Evolutionary conservation across 2,797 vertebrate species (phyloP), one percentile per base, ranked within the genome.

Genomic region (Choloepus didactylus): DNA sequence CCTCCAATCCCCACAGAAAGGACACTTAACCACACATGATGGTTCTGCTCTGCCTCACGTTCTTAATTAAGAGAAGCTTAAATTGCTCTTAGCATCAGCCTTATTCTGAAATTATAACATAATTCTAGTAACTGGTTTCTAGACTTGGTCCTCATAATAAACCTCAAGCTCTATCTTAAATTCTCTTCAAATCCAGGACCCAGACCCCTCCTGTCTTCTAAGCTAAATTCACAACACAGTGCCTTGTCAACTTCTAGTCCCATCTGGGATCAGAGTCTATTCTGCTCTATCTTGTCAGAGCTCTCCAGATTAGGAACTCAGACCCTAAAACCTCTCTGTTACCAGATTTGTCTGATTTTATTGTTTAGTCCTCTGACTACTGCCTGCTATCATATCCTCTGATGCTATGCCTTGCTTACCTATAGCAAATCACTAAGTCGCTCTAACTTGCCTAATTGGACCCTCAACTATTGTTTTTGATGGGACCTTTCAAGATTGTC

Each of bases 91-190:
- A 41, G 38, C 12, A 62, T 21, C 12, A 83, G 4, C 23, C 15
- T 82, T 85, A 69, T n/a, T 66, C 70, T 87, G 59, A 93, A 3
- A 38, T 85, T 69, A 69, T 49, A 62, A 56, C 76, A 38, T 94
- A 75, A 73, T 54, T 82, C 38, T 46, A 46, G 8, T n/a, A 35
- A 44, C 16, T 77, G n/a, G 4, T 49, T 87, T 92, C 73, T 73
- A 82, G 54, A 72, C 9, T 35, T 73, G 14, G 4, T 89, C 27
- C 4, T 77, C 46, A 62, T 85, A 60, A 18, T 38, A 89, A 83
- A 60, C 51, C 9, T n/a, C 56, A 81, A 67, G 64, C 14, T 88
- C 41, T 25, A 76, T 79, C n/a, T 86, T 56, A 91, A 93, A 79
- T 72, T 76, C 69, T 69, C 11, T 77, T 7, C 9, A 75, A 70